A percentile compares a stretch with the other conserved stretches of the same genome.
phyloP scores from a whole-genome alignment of 2,888 invertebrate genomes.

The Leptodirus hochenwartii region DNA sequence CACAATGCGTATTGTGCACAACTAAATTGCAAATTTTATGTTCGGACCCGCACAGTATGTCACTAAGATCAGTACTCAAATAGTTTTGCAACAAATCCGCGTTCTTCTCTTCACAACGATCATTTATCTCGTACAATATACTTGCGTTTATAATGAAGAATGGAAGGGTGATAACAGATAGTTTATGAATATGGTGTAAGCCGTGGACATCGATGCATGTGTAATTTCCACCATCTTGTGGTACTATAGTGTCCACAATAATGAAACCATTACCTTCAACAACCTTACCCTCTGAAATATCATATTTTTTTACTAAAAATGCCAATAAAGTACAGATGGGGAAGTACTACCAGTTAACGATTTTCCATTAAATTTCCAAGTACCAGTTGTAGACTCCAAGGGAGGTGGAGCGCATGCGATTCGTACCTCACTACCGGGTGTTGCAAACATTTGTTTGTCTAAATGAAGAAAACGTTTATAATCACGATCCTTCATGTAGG shows the following conservation, averaged over 20 bases:
- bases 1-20: slow-evolving; percentile 20
- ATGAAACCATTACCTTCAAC: slow-evolving; percentile 17
- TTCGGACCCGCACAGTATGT: slow-evolving; percentile 21
- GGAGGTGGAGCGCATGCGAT: slow-evolving; percentile 16
- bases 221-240: slow-evolving; percentile 24
- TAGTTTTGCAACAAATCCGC: slow-evolving; percentile 21
- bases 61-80: slow-evolving; percentile 16
- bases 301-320: neutral
- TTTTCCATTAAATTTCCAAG: too few relatives aligned
- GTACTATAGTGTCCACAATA: slow-evolving; percentile 19
- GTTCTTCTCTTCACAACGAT: slow-evolving; percentile 18
- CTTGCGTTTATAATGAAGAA: slow-evolving; percentile 20
- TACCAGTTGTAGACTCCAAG: too few relatives aligned
- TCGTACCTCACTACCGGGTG: slow-evolving; percentile 14
- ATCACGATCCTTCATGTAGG: too few relatives aligned
- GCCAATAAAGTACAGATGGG: neutral
- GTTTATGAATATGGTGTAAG: slow-evolving; percentile 16
- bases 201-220: slow-evolving; percentile 18
- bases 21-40: slow-evolving; percentile 20
- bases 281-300: slow-evolving; percentile 13
- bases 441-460: slow-evolving; percentile 16
- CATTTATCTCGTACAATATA: slow-evolving; percentile 18
- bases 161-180: slow-evolving; percentile 22
- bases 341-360: too few relatives aligned
- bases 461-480: slow-evolving; percentile 9